Conservation (phyloP, 2,888 invertebrate species). For the Dynastes maya region DNA sequence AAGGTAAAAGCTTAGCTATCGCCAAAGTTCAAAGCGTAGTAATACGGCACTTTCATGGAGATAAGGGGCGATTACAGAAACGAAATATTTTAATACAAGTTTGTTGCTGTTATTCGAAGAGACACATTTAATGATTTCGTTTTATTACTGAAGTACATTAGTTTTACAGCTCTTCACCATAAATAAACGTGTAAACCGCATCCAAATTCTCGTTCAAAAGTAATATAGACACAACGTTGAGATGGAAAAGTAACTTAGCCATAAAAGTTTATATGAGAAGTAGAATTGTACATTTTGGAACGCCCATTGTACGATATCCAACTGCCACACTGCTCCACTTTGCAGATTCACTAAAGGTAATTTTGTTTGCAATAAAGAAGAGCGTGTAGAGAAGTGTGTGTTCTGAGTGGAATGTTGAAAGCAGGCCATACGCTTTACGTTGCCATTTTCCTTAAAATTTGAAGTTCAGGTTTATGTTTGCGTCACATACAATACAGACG, state of each 20-base stretch:
- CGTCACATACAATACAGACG: too few relatives aligned
- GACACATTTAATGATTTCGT: background rate
- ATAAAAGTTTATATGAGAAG: constrained; percentile 41
- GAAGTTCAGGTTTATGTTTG: too few relatives aligned
- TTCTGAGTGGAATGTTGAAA: constrained; percentile 3
- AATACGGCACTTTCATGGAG: too few relatives aligned
- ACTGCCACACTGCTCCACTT: constrained; percentile 18
- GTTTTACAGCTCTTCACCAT: background rate
- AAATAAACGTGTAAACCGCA: constrained; percentile 16
- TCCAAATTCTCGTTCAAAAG: background rate
- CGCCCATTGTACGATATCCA: constrained; percentile 12
- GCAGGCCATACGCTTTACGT: background rate
- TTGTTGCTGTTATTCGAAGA: background rate
- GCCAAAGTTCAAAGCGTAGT: too few relatives aligned
- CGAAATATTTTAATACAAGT: too few relatives aligned
- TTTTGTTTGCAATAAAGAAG: constrained; percentile 11
- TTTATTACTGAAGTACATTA: constrained; percentile 5
- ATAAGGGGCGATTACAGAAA: too few relatives aligned
- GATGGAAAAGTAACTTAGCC: constrained; percentile 9
- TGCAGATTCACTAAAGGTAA: constrained; percentile 14
- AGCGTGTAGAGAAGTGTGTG: background rate
- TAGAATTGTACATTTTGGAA: constrained; percentile 39
- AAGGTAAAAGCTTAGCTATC: too few relatives aligned
- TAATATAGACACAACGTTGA: background rate
- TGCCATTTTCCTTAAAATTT: background rate